Base-by-base conservation (phyloP, 92 coral and sea anemone species). In the Zoanthus solanderi region DNA sequence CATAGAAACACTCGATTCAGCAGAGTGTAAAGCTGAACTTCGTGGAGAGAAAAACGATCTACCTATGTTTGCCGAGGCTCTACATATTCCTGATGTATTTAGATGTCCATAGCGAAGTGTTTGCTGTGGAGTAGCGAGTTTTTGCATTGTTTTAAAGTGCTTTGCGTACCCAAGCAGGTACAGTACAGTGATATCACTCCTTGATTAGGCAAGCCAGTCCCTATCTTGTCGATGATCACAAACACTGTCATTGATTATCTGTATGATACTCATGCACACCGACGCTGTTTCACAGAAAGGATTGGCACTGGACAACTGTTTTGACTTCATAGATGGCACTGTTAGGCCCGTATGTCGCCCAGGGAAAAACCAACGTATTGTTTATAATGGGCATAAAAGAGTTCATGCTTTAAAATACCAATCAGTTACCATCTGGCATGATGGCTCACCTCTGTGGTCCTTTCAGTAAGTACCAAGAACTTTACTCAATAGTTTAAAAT, bases 71-170 rank as follows among this genome's bases (percentile, higher is more conserved):
- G 34, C 34, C 34, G 72, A 67, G 10, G 10, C 37, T 67, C 72
- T 67, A 23, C 34, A 6, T 6, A 23, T 67, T 67, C 72, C 72
- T 13, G 71, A 66, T 66, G 72, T 67, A 23, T 67, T 23, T 67
- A 67, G 10, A 67, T 67, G 72, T 67, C 72, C 72, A 67, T 32
- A 67, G 72, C 72, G 44, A 67, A 67, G 72, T 67, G 71, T 66
- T 66, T 66, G 71, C 71, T 17, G 72, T 67, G 72, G 72, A 67
- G 8, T 23, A 67, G 72, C n/a, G 72, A 32, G 72, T 12, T 23
- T 67, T 34, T 67, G 42, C 14, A 23, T 67, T 67, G 72, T 67
- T 67, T 67, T 67, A 67, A 67, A 67, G 72, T 32, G 72, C 72
- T 67, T 18, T 67, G 72, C 37, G 34, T 67, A 67, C 72, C 72